These are phyloP conservation scores for Galaxea fascicularis DNA, from an alignment of 92 coral and sea anemone genomes.

Conservation along the genomic window DNA sequence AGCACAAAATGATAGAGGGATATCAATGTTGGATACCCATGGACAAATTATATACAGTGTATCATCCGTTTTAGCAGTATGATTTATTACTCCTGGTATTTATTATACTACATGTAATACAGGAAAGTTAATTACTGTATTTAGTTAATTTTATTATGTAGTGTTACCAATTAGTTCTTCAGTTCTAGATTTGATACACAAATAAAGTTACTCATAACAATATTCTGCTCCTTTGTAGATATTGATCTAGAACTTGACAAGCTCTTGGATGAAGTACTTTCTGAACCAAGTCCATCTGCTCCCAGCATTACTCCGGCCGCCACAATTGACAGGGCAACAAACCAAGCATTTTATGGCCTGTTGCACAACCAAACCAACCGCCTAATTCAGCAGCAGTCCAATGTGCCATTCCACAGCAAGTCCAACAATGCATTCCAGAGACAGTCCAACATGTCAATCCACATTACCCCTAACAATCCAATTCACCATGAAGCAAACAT, in stretches of 20 bases:
- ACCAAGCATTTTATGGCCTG: neutral
- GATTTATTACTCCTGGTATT: no score
- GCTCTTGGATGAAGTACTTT: conserved; percentile 22
- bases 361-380: conserved; percentile 5
- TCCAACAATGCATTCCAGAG: neutral
- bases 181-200: no score
- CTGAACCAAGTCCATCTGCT: neutral
- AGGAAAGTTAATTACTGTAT: no score
- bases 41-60: no score
- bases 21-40: no score
- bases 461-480: neutral
- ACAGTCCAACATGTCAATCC: neutral
- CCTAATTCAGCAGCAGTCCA: neutral
- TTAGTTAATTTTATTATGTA: no score
- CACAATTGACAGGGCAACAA: neutral
- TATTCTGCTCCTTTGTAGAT: conserved; percentile 1
- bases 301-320: neutral
- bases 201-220: no score
- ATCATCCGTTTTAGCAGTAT: no score
- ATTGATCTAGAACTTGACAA: conserved; percentile 2
- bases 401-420: neutral
- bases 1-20: no score
- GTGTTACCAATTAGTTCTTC: no score
- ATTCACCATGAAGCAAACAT: neutral
- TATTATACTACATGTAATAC: no score